A percentile compares a stretch with the other conserved stretches of the same genome.
Evolutionary conservation across 2,113 vertebrate species (phyloP).

Genomic region (Halcyon senegalensis): DNA sequence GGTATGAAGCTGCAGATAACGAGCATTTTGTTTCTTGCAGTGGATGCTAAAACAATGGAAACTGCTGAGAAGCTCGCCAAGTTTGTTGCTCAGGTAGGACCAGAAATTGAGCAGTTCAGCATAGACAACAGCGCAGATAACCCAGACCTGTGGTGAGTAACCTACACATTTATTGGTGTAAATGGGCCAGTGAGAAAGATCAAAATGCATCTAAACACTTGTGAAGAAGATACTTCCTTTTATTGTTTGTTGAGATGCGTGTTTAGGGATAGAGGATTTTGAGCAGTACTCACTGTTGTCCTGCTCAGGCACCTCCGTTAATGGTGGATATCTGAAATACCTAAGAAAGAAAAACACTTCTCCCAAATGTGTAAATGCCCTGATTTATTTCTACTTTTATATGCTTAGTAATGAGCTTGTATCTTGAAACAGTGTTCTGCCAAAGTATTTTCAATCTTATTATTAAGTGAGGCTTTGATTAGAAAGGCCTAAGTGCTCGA

Average conservation of each 20-base stretch:
- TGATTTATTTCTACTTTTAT: neutral
- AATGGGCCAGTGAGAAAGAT: neutral
- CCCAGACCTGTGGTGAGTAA: constrained; percentile 81
- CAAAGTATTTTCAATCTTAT: neutral
- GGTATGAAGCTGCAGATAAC: neutral
- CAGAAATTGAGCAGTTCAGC: constrained; percentile 83
- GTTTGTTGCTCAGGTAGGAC: constrained; percentile 82
- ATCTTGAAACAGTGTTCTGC: neutral
- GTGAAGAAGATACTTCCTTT: neutral
- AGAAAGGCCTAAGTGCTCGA: neutral
- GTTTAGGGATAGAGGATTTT: neutral
- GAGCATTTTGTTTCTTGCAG: constrained; percentile 40
- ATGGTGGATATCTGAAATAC: neutral
- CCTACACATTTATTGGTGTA: neutral
- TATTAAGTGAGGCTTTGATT: neutral
- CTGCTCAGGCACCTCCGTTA: neutral
- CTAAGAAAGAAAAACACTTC: neutral
- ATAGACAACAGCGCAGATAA: constrained; percentile 81
- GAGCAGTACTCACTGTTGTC: neutral
- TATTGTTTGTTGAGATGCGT: neutral
- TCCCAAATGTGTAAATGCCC: neutral
- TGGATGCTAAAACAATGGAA: constrained; percentile 78
- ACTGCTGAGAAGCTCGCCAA: constrained; percentile 80
- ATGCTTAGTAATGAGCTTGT: neutral
- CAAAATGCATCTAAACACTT: neutral